Evolutionary conservation across 1,140 invertebrate species (phyloP).

Genomic region (Bombus confusus): DNA sequence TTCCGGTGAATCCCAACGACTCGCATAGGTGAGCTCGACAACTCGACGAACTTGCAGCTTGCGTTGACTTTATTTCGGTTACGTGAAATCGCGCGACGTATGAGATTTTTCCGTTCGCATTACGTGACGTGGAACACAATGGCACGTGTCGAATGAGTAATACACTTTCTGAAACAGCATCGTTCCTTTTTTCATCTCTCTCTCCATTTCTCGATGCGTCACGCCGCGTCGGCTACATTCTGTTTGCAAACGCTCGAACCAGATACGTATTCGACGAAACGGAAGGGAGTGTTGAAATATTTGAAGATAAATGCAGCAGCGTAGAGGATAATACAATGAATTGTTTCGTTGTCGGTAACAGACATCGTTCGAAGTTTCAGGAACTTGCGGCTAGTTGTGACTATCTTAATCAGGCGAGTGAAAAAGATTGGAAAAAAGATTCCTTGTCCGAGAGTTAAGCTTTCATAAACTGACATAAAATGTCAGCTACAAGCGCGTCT

Average conservation of each 20-base stretch:
- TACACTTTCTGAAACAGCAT: neutral
- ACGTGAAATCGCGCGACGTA: neutral
- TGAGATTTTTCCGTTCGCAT: slow-evolving; percentile 26
- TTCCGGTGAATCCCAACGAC: slow-evolving; percentile 6
- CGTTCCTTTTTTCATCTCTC: neutral
- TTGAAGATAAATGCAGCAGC: neutral
- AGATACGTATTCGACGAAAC: neutral
- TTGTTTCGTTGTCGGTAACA: neutral
- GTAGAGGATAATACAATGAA: neutral
- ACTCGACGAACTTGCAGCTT: neutral
- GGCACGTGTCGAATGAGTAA: slow-evolving; percentile 25
- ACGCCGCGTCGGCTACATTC: neutral
- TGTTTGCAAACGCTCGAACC: neutral
- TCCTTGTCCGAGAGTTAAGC: too few relatives aligned
- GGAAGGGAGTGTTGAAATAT: neutral
- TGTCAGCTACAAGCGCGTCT: neutral
- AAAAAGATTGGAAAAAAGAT: too few relatives aligned
- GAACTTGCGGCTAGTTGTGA: too few relatives aligned
- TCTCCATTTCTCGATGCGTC: neutral
- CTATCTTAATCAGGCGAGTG: too few relatives aligned
- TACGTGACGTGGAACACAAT: slow-evolving; percentile 38
- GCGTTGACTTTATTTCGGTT: neutral
- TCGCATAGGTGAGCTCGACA: neutral
- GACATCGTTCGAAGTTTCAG: neutral
- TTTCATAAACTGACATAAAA: too few relatives aligned